Conservation (phyloP, 2,888 invertebrate genomes). For the Euplagia quadripunctaria region DNA sequence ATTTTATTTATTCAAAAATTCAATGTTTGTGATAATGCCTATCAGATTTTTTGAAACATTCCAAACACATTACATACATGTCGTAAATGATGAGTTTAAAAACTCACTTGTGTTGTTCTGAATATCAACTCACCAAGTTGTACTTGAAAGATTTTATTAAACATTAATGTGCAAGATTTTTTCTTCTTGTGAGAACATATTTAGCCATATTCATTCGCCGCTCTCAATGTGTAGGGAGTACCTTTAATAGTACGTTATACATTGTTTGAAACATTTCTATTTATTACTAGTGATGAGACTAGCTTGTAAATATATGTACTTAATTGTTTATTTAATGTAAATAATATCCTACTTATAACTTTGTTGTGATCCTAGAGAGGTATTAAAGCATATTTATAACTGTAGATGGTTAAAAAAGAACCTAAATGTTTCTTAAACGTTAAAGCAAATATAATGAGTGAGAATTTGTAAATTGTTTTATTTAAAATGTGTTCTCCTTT, state of each 20-base stretch:
- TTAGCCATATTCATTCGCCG: constrained; percentile 5
- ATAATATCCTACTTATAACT: constrained; percentile 72
- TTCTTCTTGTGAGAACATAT: constrained; percentile 1
- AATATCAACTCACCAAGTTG: background rate
- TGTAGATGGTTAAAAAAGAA: constrained; percentile 61
- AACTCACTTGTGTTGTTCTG: background rate
- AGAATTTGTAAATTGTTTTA: constrained; percentile 62
- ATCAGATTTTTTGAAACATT: background rate
- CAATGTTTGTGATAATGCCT: background rate
- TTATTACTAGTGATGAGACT: constrained; percentile 67
- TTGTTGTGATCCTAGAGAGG: constrained; percentile 81
- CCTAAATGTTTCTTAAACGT: constrained; percentile 74
- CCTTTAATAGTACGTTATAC: constrained; percentile 19
- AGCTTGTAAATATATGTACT: constrained; percentile 74
- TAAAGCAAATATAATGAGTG: constrained; percentile 78
- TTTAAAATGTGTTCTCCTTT: constrained; percentile 18
- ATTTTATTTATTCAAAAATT: background rate
- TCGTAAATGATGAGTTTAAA: background rate
- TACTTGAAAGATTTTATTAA: background rate
- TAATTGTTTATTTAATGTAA: constrained; percentile 78
- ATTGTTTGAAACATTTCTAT: constrained; percentile 52
- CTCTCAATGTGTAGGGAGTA: constrained; percentile 24
- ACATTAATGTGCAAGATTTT: background rate
- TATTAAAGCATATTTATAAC: constrained; percentile 64
- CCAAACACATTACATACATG: background rate